Evolutionary conservation across 2,888 invertebrate species (phyloP), one percentile per base, ranked within the genome.

Genomic region (Caenorhabditis angaria): DNA sequence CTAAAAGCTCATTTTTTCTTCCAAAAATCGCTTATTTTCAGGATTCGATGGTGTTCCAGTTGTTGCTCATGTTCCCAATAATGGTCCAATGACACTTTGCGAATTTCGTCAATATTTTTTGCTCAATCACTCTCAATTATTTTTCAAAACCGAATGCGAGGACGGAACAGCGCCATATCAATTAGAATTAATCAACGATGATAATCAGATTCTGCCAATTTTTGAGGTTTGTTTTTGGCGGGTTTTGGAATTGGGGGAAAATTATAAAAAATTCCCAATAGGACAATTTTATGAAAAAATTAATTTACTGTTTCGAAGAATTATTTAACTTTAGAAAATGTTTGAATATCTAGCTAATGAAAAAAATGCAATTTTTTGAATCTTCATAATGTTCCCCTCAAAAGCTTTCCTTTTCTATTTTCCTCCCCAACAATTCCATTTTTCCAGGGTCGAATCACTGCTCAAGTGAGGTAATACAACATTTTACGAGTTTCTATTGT

Each of bases 81-180:
- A 63, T 10, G 76, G 75, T 3, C 59, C 66, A 18, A 62, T 84
- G 65, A 84, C 82, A 8, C 58, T 84, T 54, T 60, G 62, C 10
- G 83, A 84, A 48, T 84, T 84, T 61, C 76, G 81, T 24, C 24
- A 70, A n/a, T 76, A 79, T 47, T 73, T 84, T 50, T 80, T 80
- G 32, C 77, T 84, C 10, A 66, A 82, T n/a, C 61, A 73, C n/a
- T 54, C 75, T 53, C 80, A 81, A 65, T 70, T 81, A 58, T 80
- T 81, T 68, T 82, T 82, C 79, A 80, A 80, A 76, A 72, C 77
- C 41, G 70, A 74, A 27, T 79, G 81, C 48, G 82, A 82, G 47
- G 82, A 82, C 60, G 78, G 76, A n/a, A 61, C 72, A 0, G 81
- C 82, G 8, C 80, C 81, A 10, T 81, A 77, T 63, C 82, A 82